Base-by-base conservation (phyloP, 2,797 vertebrate genomes). In the Sebastes itinus region DNA sequence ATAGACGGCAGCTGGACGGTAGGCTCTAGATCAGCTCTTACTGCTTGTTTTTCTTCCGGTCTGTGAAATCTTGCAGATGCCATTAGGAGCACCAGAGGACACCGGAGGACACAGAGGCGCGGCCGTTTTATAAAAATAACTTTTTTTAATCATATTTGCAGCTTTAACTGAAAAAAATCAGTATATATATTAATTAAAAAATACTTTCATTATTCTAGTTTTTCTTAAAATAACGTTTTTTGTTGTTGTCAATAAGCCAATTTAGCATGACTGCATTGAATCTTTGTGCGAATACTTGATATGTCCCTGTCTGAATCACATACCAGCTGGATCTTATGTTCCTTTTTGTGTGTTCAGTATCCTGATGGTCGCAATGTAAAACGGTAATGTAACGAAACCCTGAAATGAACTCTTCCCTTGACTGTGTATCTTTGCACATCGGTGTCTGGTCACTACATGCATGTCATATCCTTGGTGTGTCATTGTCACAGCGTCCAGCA, bases 401-500 rank as follows among this genome's bases (percentile, higher is more conserved):
- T 58, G 0, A 38, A 16, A 30, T 52, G 20, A 22, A 67, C 18
- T 20, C 18, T 54, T 16, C 4, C 33, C 42, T 9, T 63, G 25
- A 27, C 1, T 12, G 27, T 22, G 33, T 49, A n/a, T 56, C 62
- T 22, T 35, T 42, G 4, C 11, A 66, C 56, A 14, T 4, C 2
- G 1, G 0, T 30, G 18, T 67, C 20, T 30, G 52, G 14, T 62
- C 65, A 25, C 32, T 30, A 9, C n/a, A 27, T 7, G 2, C 22
- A 10, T 23, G 22, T 49, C 8, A 7, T 28, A 28, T 27, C 64
- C n/a, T 70, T 10, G 1, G n/a, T 65, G 16, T n/a, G 72, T 33
- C 65, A 33, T 30, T 35, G 66, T 55, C 55, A 20, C 14, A 64
- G 60, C 33, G 56, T 77, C 66, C 66, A 72, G 30, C 65, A 68